Evolutionary conservation across 2,888 invertebrate genomes (phyloP).

Genomic region (Rugalucina vietnamica): DNA sequence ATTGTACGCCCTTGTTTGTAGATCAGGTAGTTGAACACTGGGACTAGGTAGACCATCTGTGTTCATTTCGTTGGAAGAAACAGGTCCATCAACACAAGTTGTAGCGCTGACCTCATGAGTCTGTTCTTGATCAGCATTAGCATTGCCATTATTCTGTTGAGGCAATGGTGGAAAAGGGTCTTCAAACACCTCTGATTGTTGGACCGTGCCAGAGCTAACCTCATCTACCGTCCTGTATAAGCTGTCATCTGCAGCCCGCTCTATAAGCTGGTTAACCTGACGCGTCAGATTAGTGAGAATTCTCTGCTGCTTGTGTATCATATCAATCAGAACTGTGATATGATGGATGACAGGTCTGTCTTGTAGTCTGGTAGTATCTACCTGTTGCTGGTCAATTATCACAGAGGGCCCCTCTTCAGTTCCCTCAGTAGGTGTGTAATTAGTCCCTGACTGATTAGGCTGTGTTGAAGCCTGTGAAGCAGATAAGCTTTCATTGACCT

Average conservation of each 20-base stretch:
- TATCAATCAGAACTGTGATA: background rate
- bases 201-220: background rate
- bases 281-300: background rate
- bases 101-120: background rate
- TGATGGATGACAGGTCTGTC: background rate
- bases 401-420: background rate
- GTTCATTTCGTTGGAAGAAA: background rate
- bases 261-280: background rate
- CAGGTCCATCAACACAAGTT: background rate
- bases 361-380: background rate
- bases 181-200: background rate
- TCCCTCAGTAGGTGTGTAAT: background rate
- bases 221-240: background rate
- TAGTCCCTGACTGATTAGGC: background rate
- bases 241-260: background rate
- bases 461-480: background rate
- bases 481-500: background rate
- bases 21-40: background rate
- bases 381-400: too few species aligned
- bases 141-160: background rate
- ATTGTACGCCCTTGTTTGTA: background rate
- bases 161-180: background rate
- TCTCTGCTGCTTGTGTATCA: background rate
- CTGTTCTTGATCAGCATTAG: background rate
- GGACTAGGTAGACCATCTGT: background rate